Base-by-base conservation (phyloP, 2,888 invertebrate genomes). In the Sphecodes monilicornis region DNA sequence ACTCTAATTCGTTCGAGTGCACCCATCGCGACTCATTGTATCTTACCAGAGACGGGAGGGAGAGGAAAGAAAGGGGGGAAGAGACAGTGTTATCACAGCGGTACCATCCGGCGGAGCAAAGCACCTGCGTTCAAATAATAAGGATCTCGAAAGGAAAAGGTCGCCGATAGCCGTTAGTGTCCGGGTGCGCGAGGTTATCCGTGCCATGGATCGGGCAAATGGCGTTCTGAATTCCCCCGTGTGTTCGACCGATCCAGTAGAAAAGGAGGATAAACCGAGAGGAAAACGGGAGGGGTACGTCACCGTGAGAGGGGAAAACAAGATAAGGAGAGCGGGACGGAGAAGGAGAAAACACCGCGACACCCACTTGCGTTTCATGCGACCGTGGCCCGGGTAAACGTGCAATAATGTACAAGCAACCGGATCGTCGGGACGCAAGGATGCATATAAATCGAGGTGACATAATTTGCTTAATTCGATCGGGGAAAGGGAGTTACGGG, bases 141-240 rank as follows among this genome's bases (percentile, higher is more conserved):
- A 86, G 76, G 80, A 88, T 88, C 88, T 78, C 72, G 82, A 82
- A 87, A 78, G 76, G 82, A 81, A 88, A 89, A 36, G 88, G 82
- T 87, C 88, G 85, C 69, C 80, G 86, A 86, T 82, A 83, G 80
- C 84, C 80, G 84, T 82, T 87, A 82, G 84, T 86, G 89, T 89
- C 89, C 89, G 89, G 89, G 89, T 89, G 86, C 85, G 85, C 83
- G 87, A 89, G 89, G 89, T 89, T 87, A 89, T 89, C 89, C 89
- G 79, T 86, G 88, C 74, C 87, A 84, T 78, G 88, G 87, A 89
- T 89, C 88, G 86, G 85, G 75, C 76, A 82, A 66, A 64, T 75
- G 78, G 83, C 81, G 83, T 81, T 88, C 88, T 89, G 88, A 89
- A 89, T 89, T 89, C 86, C 76, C 89, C 46, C 41, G 83, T 87